These are phyloP conservation scores for Idris sp. DNA, from an alignment of 1,140 invertebrate genomes.

Conservation along the genomic window DNA sequence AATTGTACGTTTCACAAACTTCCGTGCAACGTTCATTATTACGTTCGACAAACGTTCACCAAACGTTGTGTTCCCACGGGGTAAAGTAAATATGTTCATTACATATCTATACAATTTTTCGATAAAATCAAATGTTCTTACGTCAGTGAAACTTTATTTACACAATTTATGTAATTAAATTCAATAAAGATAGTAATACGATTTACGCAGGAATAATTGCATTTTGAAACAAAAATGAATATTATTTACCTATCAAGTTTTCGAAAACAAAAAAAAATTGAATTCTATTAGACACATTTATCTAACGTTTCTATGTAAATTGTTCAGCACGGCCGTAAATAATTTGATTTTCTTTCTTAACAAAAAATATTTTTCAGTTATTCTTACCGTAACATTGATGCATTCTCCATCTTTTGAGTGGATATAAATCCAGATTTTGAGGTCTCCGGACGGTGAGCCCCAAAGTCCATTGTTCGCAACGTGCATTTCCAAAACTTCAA, in stretches of 20 bases:
- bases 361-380: conserved; percentile 6
- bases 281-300: conserved; percentile 4
- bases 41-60: too few species aligned
- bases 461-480: conserved; percentile 77
- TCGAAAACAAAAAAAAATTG: conserved; percentile 1
- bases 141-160: too few species aligned
- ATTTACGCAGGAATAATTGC: conserved; percentile 31
- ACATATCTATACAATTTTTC: too few species aligned
- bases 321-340: too few species aligned
- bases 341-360: background rate
- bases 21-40: too few species aligned
- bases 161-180: conserved; percentile 21
- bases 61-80: too few species aligned
- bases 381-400: conserved; percentile 81
- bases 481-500: conserved; percentile 84
- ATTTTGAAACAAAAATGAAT: conserved; percentile 12
- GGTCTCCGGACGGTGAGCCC: conserved; percentile 85
- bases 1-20: too few species aligned
- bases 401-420: conserved; percentile 80
- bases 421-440: conserved; percentile 89
- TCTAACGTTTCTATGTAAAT: too few species aligned
- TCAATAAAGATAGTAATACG: conserved; percentile 32
- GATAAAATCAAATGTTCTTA: too few species aligned
- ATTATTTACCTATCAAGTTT: conserved; percentile 3
- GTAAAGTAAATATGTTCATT: too few species aligned